Percentiles rank a stretch among this genome's conserved stretches.
phyloP scores from a whole-genome alignment of 2,888 invertebrate species.

The Caenorhabditis afra region DNA sequence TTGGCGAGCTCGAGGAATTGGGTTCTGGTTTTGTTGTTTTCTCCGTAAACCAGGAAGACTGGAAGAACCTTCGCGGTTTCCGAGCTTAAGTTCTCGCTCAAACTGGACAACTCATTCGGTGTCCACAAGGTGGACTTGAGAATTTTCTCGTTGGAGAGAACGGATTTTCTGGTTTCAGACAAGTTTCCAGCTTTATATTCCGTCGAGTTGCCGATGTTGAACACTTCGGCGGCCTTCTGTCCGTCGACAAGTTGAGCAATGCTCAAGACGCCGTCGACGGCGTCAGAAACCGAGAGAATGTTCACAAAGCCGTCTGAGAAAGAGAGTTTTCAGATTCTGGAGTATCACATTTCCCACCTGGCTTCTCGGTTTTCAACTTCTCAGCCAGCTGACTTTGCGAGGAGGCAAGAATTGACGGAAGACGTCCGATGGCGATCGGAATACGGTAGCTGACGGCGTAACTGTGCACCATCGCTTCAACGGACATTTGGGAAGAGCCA shows the following conservation, averaged over 20 bases:
- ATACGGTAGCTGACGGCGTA: slow-evolving; percentile 73
- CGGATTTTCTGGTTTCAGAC: background rate
- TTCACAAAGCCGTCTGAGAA: slow-evolving; percentile 20
- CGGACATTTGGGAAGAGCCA: slow-evolving; percentile 67
- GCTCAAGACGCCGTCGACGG: slow-evolving; percentile 11
- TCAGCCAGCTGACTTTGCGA: slow-evolving; percentile 1
- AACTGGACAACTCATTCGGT: background rate
- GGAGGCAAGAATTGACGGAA: slow-evolving; percentile 38
- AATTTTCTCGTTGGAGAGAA: slow-evolving; percentile 12
- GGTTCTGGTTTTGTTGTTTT: background rate
- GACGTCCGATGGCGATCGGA: slow-evolving; percentile 67
- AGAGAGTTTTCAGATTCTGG: background rate
- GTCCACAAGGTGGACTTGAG: slow-evolving; percentile 3
- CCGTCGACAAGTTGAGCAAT: slow-evolving; percentile 16
- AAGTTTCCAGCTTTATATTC: slow-evolving; percentile 4
- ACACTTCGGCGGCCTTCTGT: slow-evolving; percentile 47
- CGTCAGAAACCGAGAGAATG: slow-evolving; percentile 16
- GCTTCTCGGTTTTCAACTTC: background rate
- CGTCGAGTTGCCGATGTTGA: slow-evolving; percentile 31
- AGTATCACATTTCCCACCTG: background rate
- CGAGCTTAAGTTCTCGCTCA: background rate
- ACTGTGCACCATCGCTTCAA: slow-evolving; percentile 74
- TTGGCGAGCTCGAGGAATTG: slow-evolving; percentile 32
- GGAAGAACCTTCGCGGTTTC: slow-evolving; percentile 1
- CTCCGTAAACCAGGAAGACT: slow-evolving; percentile 35